phyloP scores from a whole-genome alignment of 2,888 invertebrate genomes.

The Campaea margaritaria region DNA sequence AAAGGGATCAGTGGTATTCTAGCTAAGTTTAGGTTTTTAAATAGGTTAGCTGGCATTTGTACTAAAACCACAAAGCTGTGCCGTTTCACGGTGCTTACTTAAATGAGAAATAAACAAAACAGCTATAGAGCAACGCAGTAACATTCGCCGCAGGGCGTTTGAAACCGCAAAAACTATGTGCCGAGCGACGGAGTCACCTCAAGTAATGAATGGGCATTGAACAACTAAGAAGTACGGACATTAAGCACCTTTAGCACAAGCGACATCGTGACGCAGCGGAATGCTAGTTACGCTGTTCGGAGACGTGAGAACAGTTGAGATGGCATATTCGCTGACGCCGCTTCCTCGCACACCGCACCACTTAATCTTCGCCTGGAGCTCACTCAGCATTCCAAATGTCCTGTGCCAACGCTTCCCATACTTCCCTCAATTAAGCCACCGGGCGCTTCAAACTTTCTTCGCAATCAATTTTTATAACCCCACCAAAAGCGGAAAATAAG shows the following conservation, averaged over 20 bases:
- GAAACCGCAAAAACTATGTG: slow-evolving; percentile 49
- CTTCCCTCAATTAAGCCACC: slow-evolving; percentile 57
- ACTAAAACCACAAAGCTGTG: slow-evolving; percentile 20
- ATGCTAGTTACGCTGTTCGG: slow-evolving; percentile 45
- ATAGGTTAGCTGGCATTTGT: slow-evolving; percentile 22
- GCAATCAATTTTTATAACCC: slow-evolving; percentile 46
- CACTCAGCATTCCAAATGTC: slow-evolving; percentile 53
- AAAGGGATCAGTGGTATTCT: background rate
- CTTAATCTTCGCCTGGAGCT: slow-evolving; percentile 56
- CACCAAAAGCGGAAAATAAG: slow-evolving; percentile 42
- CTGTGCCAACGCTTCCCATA: slow-evolving; percentile 46
- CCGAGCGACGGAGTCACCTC: slow-evolving; percentile 50
- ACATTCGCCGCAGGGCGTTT: slow-evolving; percentile 43
- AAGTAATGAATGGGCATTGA: slow-evolving; percentile 58
- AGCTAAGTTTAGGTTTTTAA: slow-evolving; percentile 12
- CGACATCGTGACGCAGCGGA: slow-evolving; percentile 41
- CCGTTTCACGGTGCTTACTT: slow-evolving; percentile 38
- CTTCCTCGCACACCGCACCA: slow-evolving; percentile 43
- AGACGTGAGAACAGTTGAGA: slow-evolving; percentile 51
- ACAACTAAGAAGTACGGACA: slow-evolving; percentile 48
- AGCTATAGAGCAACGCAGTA: slow-evolving; percentile 48
- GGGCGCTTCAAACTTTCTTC: slow-evolving; percentile 41
- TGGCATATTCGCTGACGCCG: slow-evolving; percentile 58
- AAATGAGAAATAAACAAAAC: slow-evolving; percentile 38
- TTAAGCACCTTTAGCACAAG: slow-evolving; percentile 37